Percentiles rank a stretch among this genome's conserved stretches.
Evolutionary conservation across 2,888 invertebrate genomes (phyloP).

Genomic region (Cosmia trapezina): DNA sequence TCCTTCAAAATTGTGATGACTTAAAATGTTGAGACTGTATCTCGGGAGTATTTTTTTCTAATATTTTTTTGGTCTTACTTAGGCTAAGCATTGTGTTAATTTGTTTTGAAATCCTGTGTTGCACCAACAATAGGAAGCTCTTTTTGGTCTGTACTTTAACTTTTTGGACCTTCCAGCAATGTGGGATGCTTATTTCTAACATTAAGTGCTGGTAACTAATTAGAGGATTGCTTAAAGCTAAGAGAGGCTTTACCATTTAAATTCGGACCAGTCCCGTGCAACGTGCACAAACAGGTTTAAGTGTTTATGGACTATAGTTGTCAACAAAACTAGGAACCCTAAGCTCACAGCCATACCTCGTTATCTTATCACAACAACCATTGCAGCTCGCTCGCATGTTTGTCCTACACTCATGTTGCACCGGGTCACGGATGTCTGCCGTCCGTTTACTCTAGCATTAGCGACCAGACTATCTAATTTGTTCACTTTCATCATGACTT

Average conservation of each 20-base stretch:
- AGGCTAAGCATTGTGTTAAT: background rate
- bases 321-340: background rate
- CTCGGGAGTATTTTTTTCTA: background rate
- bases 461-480: constrained; percentile 13
- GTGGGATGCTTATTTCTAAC: background rate
- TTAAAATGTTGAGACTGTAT: no score
- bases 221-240: background rate
- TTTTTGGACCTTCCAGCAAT: background rate
- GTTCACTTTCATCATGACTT: constrained; percentile 27
- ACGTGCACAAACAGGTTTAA: background rate
- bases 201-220: background rate
- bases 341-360: background rate
- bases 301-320: background rate
- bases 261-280: background rate
- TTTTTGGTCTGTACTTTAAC: background rate
- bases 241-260: background rate
- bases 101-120: background rate
- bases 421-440: constrained; percentile 18
- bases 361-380: constrained; percentile 38
- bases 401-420: constrained; percentile 6
- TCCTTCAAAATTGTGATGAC: background rate
- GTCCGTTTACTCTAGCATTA: constrained; percentile 21
- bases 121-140: background rate
- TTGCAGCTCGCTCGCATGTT: constrained; percentile 24
- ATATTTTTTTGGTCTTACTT: background rate